Base-by-base conservation (phyloP, 2,113 vertebrate species). In the Hyla sarda region DNA sequence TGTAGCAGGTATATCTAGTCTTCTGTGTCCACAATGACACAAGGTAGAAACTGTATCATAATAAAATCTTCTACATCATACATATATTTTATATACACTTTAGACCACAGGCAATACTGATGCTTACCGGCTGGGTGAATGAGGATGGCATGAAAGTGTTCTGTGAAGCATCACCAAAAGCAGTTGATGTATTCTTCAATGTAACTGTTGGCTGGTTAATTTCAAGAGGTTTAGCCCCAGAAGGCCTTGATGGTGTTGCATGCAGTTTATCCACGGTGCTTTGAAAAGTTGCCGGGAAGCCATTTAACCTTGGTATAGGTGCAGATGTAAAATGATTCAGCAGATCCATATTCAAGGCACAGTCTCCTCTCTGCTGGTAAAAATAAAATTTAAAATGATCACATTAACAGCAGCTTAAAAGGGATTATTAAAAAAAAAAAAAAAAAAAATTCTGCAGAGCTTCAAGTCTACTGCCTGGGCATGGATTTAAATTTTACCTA, bases 241-340 rank as follows among this genome's bases (percentile, higher is more conserved):
- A 81, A 0, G 92, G 78, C 0, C 88, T 90, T 0, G 94, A 11
- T 16, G 94, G 84, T 88, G 94, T 83, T 88, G 93, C 90, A 0
- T 94, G 81, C 4, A 92, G 91, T 83, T 96, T 96, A 89, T 94
- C 95, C 90, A 96, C 92, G 1, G 94, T 82, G 0, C 92, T 56
- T 0, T 97, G 92, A 90, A 98, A 93, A 3, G 95, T 90, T 93
- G 97, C 90, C 0, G 96, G 91, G 89, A 98, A 92, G 3, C 96
- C 95, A 1, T 93, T 96, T 87, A 99, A 89, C 45, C 94, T 97
- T 88, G 98, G 98, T 52, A 99, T 90, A 0, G 97, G 98, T n/a
- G 98, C 96, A 3, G 96, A 93, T 7, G 97, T 95, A 84, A 98
- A 98, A 92, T 98, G 97, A 92, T 91, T 95, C 84, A 99, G 92